These are phyloP conservation scores for Numida meleagris DNA, from an alignment of 2,113 vertebrate genomes.

Conservation along the genomic window DNA sequence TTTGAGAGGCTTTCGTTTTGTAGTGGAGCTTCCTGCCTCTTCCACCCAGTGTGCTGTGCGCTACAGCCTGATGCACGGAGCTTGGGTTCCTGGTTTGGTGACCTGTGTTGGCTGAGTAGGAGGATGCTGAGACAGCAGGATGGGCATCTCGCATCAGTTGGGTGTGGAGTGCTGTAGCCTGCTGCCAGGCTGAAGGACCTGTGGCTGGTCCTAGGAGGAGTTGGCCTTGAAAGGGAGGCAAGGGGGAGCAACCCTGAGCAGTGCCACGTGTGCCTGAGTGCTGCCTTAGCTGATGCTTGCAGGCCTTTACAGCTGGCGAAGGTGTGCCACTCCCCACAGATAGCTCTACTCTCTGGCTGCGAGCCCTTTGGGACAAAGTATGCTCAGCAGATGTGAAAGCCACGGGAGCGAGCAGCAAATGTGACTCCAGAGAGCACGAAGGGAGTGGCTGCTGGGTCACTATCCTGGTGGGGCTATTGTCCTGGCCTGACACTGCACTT, in stretches of 20 bases:
- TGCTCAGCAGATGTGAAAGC: neutral
- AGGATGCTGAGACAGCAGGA: neutral
- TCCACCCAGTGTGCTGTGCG: fast-evolving
- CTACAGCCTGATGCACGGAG: neutral
- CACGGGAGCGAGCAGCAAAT: neutral
- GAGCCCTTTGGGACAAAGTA: neutral
- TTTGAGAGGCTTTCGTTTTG: neutral
- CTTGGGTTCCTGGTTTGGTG: neutral
- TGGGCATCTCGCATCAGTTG: fast-evolving
- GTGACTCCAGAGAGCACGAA: neutral
- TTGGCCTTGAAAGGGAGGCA: neutral
- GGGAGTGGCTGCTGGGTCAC: neutral
- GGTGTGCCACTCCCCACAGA: neutral
- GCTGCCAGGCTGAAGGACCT: neutral
- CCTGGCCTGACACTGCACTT: neutral
- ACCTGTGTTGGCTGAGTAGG: neutral
- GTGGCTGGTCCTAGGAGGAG: fast-evolving
- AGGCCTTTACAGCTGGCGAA: neutral
- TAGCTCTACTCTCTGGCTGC: neutral
- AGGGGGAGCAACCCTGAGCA: neutral
- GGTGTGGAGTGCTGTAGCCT: fast-evolving
- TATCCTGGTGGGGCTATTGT: neutral
- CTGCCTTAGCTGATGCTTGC: neutral
- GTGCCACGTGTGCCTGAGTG: fast-evolving
- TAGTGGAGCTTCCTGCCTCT: neutral